These are phyloP conservation scores for Arremon aurantiirostris DNA, from an alignment of 2,797 vertebrate genomes.

Conservation along the genomic window DNA sequence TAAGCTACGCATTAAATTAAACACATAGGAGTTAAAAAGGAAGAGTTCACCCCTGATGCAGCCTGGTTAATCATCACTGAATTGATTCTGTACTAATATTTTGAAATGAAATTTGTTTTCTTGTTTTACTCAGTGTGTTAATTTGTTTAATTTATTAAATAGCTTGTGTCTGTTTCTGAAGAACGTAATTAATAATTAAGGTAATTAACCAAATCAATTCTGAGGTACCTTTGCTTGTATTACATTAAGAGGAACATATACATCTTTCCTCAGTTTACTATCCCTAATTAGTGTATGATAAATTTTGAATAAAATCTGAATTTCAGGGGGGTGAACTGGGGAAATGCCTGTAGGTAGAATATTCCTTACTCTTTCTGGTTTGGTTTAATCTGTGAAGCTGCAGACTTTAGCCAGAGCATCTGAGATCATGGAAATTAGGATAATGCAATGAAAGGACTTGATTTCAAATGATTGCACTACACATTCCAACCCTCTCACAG, in stretches of 20 bases:
- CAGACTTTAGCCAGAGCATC: neutral
- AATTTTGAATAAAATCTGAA: neutral
- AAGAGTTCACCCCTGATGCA: neutral
- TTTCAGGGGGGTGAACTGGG: fast-evolving
- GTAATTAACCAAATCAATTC: neutral
- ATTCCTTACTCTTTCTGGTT: neutral
- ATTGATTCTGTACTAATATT: constrained; percentile 25
- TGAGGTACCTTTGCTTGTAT: neutral
- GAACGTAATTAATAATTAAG: constrained; percentile 16
- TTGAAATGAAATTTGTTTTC: constrained; percentile 19
- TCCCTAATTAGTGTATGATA: neutral
- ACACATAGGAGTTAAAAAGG: neutral
- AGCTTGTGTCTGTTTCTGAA: neutral
- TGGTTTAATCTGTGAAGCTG: neutral
- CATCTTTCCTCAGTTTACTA: neutral
- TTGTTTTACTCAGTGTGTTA: neutral
- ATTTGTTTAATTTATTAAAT: constrained; percentile 21
- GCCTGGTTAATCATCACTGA: neutral
- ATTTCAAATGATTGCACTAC: neutral
- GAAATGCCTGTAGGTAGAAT: neutral
- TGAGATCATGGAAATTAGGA: neutral
- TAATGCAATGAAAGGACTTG: neutral
- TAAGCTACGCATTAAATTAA: neutral
- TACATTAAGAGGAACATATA: neutral
- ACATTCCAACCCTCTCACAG: neutral